A percentile compares a stretch with the other conserved stretches of the same genome.
phyloP scores from a whole-genome alignment of 2,888 invertebrate genomes.

The Drosophila birchii region DNA sequence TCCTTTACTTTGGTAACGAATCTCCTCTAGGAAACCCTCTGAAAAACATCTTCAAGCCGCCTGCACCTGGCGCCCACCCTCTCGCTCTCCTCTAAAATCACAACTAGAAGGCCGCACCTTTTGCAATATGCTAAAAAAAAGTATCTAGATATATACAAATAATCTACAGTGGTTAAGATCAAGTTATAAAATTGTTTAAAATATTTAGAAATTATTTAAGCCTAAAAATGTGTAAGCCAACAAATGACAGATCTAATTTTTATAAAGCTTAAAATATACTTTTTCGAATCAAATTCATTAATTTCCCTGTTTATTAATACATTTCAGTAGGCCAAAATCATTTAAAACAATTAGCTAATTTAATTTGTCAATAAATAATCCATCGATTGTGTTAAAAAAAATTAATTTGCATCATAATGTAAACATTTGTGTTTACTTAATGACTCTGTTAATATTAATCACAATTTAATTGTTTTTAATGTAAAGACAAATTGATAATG shows the following conservation, averaged over 20 bases:
- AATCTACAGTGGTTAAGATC: constrained; percentile 14
- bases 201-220: too few species aligned
- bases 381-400: background rate
- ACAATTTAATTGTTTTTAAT: background rate
- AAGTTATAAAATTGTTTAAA: background rate
- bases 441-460: background rate
- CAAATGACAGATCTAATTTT: too few species aligned
- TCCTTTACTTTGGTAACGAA: constrained; percentile 6
- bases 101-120: constrained; percentile 49
- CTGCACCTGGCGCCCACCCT: background rate
- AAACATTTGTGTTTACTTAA: background rate
- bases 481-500: background rate
- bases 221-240: too few species aligned
- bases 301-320: too few species aligned
- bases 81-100: background rate
- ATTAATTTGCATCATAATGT: background rate
- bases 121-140: constrained; percentile 18
- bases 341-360: background rate
- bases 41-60: constrained; percentile 8
- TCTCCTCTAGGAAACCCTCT: background rate
- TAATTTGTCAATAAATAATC: background rate
- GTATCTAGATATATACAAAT: background rate
- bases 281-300: background rate
- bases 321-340: background rate
- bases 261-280: background rate